A percentile compares a stretch with the other conserved stretches of the same genome.
phyloP scores from a whole-genome alignment of 2,797 vertebrate species.

The Harpagifer antarcticus region DNA sequence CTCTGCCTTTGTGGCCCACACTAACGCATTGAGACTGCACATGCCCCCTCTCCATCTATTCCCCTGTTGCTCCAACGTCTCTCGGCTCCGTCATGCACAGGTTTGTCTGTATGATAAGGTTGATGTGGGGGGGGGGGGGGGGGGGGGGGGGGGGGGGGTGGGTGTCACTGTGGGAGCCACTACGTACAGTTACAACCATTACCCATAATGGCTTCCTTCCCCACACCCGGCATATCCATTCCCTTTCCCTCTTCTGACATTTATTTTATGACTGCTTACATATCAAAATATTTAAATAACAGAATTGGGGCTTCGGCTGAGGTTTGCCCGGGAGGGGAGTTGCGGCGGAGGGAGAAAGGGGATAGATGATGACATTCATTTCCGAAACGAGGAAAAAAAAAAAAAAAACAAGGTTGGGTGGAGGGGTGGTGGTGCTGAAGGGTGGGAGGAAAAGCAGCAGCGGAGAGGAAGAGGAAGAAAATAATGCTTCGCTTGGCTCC shows the following conservation, averaged over 20 bases:
- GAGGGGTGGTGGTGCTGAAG: conserved; percentile 32
- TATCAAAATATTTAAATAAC: conserved; percentile 89
- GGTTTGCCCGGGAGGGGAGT: conserved; percentile 65
- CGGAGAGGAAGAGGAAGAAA: conserved; percentile 46
- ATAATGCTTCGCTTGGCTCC: conserved; percentile 79
- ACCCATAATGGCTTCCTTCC: conserved; percentile 77
- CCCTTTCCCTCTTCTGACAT: conserved; percentile 80
- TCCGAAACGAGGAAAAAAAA: conserved; percentile 59
- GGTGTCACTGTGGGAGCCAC: conserved; percentile 61
- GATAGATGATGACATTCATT: conserved; percentile 75
- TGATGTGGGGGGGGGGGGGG: conserved; percentile 17
- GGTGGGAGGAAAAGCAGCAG: conserved; percentile 46
- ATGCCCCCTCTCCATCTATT: conserved; percentile 55
- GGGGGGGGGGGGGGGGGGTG: conserved; percentile 31
- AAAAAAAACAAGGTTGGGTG: conserved; percentile 37
- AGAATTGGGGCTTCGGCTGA: conserved; percentile 69
- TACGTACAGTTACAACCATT: conserved; percentile 80
- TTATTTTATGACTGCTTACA: conserved; percentile 87
- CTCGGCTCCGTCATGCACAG: conserved; percentile 56
- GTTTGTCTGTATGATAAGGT: conserved; percentile 42
- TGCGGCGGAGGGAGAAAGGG: conserved; percentile 41
- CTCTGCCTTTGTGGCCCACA: conserved; percentile 23
- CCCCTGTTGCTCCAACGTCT: conserved; percentile 67
- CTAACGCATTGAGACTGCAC: conserved; percentile 25
- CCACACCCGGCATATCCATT: conserved; percentile 65